phyloP scores from a whole-genome alignment of 1,140 invertebrate genomes.

The Sesamia nonagrioides region DNA sequence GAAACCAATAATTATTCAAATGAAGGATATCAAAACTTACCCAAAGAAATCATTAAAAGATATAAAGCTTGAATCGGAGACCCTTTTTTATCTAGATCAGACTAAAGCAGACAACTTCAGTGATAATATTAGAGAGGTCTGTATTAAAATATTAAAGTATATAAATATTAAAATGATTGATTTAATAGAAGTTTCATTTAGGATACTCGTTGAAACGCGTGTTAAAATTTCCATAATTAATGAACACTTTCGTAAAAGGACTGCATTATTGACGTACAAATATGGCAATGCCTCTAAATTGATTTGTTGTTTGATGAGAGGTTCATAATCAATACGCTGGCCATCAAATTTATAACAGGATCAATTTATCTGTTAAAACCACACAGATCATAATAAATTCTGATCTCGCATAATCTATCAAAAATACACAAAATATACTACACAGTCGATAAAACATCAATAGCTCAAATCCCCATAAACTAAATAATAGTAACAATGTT shows the following conservation, averaged over 20 bases:
- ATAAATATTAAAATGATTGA: slow-evolving; percentile 27
- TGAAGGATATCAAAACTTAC: background rate
- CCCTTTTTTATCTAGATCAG: background rate
- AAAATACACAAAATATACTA: background rate
- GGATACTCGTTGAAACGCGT: background rate
- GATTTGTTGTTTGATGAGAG: background rate
- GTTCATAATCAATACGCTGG: background rate
- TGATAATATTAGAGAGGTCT: slow-evolving; percentile 15
- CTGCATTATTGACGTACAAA: background rate
- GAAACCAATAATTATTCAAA: background rate
- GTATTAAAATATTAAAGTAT: background rate
- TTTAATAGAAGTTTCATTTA: slow-evolving; percentile 34
- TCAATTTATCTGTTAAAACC: background rate
- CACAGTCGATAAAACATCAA: slow-evolving; percentile 18
- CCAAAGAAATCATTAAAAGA: slow-evolving; percentile 21
- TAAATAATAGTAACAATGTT: slow-evolving; percentile 33
- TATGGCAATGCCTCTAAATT: background rate
- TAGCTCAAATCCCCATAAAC: slow-evolving; percentile 1
- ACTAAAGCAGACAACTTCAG: background rate
- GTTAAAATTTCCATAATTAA: slow-evolving; percentile 35
- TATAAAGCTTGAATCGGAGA: background rate
- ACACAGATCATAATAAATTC: background rate
- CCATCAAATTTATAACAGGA: background rate
- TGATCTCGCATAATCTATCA: background rate
- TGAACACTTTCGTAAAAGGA: background rate